Evolutionary conservation across 2,797 vertebrate species (phyloP).

Genomic region (Chromis chromis): DNA sequence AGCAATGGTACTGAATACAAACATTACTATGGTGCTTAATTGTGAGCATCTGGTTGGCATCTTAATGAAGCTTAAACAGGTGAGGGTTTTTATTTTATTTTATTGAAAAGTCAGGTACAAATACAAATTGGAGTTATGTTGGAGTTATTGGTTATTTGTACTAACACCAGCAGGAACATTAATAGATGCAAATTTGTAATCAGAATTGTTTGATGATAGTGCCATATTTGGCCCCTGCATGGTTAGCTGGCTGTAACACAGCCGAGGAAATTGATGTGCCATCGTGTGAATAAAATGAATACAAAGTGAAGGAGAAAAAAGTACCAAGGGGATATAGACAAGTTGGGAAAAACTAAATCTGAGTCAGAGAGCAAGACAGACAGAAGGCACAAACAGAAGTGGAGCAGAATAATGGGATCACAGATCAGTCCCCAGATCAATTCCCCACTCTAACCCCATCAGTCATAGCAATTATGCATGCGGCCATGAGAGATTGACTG

Average conservation of each 20-base stretch:
- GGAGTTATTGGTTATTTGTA: background rate
- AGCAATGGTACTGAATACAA: background rate
- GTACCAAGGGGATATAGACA: background rate
- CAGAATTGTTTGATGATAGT: background rate
- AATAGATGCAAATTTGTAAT: background rate
- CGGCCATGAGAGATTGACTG: slow-evolving; percentile 37
- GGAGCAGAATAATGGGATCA: slow-evolving; percentile 65
- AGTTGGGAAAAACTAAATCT: background rate
- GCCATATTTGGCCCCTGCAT: background rate
- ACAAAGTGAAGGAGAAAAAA: background rate
- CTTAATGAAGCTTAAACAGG: no score
- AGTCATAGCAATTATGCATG: slow-evolving; percentile 71
- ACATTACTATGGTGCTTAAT: background rate
- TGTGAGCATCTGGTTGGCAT: no score
- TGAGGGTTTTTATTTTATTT: no score
- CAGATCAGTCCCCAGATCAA: slow-evolving; percentile 56
- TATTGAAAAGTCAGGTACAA: no score
- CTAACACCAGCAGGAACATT: background rate
- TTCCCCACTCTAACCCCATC: slow-evolving; percentile 60
- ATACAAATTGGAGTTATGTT: no score
- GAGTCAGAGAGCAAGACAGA: background rate
- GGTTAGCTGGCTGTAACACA: background rate
- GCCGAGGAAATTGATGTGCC: fast-evolving
- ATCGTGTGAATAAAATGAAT: background rate
- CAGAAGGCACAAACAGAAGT: slow-evolving; percentile 62